Conservation (phyloP, 2,888 invertebrate genomes). For the Hyles lineata region DNA sequence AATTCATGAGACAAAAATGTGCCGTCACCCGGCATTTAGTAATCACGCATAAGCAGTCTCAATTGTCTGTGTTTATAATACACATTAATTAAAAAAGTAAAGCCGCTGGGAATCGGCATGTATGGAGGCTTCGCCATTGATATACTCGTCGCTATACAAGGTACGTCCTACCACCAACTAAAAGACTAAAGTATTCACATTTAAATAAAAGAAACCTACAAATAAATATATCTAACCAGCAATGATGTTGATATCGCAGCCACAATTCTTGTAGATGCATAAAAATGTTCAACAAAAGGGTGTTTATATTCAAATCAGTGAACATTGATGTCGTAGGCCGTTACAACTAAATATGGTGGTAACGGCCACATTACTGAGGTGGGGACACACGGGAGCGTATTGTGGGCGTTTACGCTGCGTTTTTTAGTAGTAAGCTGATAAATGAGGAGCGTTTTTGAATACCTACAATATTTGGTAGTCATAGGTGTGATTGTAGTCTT, state of each 20-base stretch:
- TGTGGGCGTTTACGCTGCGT: not conserved
- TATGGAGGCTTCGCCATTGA: too few species aligned
- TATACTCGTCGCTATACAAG: too few species aligned
- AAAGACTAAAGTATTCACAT: too few species aligned
- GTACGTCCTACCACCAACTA: too few species aligned
- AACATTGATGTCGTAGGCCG: conserved; percentile 39
- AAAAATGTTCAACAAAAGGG: conserved; percentile 28
- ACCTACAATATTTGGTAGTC: not conserved
- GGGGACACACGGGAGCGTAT: conserved; percentile 33
- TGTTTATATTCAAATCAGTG: conserved; percentile 46
- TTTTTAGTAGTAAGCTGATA: not conserved
- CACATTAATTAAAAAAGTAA: too few species aligned
- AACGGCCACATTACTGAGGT: conserved; percentile 34
- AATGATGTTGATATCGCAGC: not conserved
- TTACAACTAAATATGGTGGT: conserved; percentile 45
- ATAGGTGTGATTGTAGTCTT: too few species aligned
- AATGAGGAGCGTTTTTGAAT: not conserved
- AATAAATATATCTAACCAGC: not conserved
- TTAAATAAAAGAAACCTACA: not conserved
- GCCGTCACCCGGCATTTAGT: too few species aligned
- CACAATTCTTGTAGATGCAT: not conserved
- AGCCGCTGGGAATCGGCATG: too few species aligned
- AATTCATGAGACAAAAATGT: too few species aligned
- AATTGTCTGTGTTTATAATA: too few species aligned
- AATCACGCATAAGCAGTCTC: too few species aligned